These are phyloP conservation scores for Euzophera pinguis DNA, from an alignment of 2,888 invertebrate species.

Conservation along the genomic window DNA sequence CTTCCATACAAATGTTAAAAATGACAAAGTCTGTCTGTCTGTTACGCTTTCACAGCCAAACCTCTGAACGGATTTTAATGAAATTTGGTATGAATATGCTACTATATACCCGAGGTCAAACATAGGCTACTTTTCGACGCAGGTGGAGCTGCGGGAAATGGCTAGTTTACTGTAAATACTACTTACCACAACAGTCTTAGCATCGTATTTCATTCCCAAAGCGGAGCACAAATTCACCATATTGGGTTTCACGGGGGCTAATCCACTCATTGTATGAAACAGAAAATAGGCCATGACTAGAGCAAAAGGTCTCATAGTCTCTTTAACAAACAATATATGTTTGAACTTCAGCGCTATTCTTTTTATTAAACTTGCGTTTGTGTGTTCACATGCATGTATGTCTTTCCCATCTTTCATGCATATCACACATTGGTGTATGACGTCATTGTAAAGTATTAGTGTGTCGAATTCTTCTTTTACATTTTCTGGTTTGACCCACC, in stretches of 20 bases:
- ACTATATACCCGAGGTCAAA: too few species aligned
- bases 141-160: too few species aligned
- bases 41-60: too few species aligned
- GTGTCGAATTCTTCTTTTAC: slow-evolving; percentile 73
- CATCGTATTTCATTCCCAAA: slow-evolving; percentile 66
- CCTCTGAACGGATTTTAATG: too few species aligned
- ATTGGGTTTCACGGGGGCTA: slow-evolving; percentile 73
- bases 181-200: slow-evolving; percentile 72
- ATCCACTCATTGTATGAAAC: slow-evolving; percentile 73
- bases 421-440: slow-evolving; percentile 50
- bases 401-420: slow-evolving; percentile 49
- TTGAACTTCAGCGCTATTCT: slow-evolving; percentile 44
- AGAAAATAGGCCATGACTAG: slow-evolving; percentile 76
- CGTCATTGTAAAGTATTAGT: slow-evolving; percentile 63
- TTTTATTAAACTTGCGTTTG: slow-evolving; percentile 39
- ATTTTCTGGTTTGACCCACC: slow-evolving; percentile 74
- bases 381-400: slow-evolving; percentile 46
- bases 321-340: slow-evolving; percentile 67
- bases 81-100: too few species aligned
- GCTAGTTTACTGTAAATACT: background rate
- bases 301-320: slow-evolving; percentile 72
- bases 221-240: slow-evolving; percentile 77
- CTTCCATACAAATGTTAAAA: too few species aligned
- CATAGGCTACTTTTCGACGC: too few species aligned
- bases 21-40: too few species aligned